Evolutionary conservation across 2,888 invertebrate species (phyloP), one percentile per base, ranked within the genome.

Genomic region (Acanthoscelides obtectus): DNA sequence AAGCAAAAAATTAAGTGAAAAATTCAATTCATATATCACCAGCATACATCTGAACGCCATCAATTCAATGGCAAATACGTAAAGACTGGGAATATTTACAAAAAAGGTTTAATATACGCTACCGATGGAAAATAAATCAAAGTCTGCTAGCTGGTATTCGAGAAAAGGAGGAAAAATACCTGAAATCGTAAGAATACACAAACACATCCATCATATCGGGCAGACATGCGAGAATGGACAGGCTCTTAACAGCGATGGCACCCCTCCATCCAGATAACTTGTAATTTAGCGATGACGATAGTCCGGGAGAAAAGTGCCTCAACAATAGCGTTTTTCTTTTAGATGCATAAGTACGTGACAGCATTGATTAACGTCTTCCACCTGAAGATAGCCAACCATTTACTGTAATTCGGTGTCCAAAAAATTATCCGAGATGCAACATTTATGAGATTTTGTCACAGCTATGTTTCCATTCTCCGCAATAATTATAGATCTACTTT

Each of bases 171-270:
- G 45, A 79, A 77, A 78, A 78, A 80, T 80, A 80, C 78, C 80
- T 79, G 79, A 72, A 76, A 80, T 78, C 77, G 77, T 75, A 75
- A 76, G 78, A 78, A 79, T 79, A 80, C 79, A 80, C 79, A 80
- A 81, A 81, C 79, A 80, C 80, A 81, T 81, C 81, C 76, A 81
- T 81, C 81, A 81, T 80, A 72, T 74, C 71, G 66, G 65, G 68
- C 69, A 71, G 74, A 78, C 76, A 77, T 75, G 78, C 71, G 78
- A 73, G 71, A 78, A 78, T 76, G 79, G 79, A 80, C 79, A 80
- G 76, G 74, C 79, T 79, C 78, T 80, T 79, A 77, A 45, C 45
- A 76, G 76, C 77, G 74, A 22, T 66, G 70, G 66, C 45, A 22
- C 68, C 70, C 68, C 65, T 72, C 72, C 74, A 70, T 72, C 74